Conservation (phyloP, 2,113 vertebrate genomes). For the Sula dactylatra region DNA sequence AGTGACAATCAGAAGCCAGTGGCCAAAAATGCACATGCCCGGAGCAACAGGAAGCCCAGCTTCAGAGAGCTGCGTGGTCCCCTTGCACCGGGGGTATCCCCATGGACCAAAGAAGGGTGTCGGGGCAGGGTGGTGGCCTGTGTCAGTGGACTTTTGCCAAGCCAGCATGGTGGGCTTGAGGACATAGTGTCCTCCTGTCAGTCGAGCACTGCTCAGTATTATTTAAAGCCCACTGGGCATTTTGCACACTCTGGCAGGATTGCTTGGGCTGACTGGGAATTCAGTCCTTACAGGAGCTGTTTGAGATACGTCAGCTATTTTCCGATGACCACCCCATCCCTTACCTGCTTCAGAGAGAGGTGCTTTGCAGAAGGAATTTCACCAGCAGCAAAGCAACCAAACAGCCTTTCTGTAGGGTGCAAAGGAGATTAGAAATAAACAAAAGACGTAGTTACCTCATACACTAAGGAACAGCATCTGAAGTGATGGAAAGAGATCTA, state of each 20-base stretch:
- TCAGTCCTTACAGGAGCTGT: not conserved
- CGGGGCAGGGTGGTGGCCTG: not conserved
- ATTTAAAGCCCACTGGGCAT: not conserved
- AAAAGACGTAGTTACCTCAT: not conserved
- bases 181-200: not conserved
- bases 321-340: not conserved
- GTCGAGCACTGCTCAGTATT: accelerated
- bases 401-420: not conserved
- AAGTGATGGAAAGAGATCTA: not conserved
- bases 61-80: not conserved
- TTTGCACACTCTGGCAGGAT: accelerated
- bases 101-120: not conserved
- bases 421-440: not conserved
- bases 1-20: not conserved
- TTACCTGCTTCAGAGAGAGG: not conserved
- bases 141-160: not conserved
- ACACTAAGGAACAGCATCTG: not conserved
- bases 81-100: not conserved
- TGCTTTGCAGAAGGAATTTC: not conserved
- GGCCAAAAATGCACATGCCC: not conserved
- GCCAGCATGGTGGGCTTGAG: not conserved
- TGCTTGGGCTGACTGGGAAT: not conserved
- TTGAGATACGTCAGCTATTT: not conserved
- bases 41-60: not conserved
- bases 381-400: not conserved